These are phyloP conservation scores for Schizaphis graminum DNA, from an alignment of 2,888 invertebrate genomes.

Conservation along the genomic window DNA sequence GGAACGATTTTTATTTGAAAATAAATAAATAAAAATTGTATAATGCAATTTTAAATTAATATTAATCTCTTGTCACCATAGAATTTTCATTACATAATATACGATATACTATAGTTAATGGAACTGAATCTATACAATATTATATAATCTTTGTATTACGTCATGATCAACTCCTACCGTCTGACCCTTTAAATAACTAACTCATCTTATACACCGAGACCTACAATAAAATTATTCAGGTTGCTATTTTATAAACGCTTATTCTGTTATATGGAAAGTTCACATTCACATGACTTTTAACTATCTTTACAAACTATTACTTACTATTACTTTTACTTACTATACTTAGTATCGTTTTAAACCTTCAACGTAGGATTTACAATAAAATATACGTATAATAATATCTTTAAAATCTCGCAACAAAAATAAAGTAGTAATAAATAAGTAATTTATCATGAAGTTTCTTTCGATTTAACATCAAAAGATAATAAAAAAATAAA, in stretches of 20 bases:
- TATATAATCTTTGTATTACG: background rate
- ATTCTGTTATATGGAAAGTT: background rate
- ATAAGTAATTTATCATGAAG: background rate
- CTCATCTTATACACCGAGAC: background rate
- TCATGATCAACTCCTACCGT: background rate
- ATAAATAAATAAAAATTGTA: background rate
- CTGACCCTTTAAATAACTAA: slow-evolving; percentile 1
- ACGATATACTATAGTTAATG: background rate
- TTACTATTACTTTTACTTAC: no score
- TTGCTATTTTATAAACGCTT: background rate
- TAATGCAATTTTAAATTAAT: slow-evolving; percentile 1
- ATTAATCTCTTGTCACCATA: background rate
- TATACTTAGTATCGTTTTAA: background rate
- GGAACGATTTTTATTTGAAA: background rate
- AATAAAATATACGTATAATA: background rate
- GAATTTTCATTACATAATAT: background rate
- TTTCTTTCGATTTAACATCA: background rate
- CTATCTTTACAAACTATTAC: background rate
- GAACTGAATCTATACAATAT: background rate
- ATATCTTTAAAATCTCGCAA: background rate
- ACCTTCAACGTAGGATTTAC: background rate
- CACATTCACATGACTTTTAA: background rate
- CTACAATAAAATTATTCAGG: background rate
- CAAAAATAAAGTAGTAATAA: no score
- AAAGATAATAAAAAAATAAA: slow-evolving; percentile 5